Conservation (phyloP, 2,113 vertebrate species). For the Sander vitreus region DNA sequence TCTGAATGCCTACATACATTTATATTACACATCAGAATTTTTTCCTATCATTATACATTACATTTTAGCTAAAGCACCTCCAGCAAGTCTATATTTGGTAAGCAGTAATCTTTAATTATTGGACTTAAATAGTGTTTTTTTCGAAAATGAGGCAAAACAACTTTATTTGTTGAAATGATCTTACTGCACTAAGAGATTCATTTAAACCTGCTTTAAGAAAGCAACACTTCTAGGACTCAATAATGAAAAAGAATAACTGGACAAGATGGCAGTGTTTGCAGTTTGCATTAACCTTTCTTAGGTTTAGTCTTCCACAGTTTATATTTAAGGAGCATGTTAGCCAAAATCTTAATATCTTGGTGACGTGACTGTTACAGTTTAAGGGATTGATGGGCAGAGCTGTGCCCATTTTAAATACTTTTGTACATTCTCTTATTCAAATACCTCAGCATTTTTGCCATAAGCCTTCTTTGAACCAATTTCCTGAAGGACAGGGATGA, state of each 20-base stretch:
- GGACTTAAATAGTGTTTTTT: too few species aligned
- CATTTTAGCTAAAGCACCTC: background rate
- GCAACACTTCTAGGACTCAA: background rate
- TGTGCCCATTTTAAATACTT: slow-evolving; percentile 9
- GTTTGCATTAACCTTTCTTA: background rate
- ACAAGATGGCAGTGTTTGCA: background rate
- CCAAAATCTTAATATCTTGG: background rate
- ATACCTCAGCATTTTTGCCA: slow-evolving; percentile 19
- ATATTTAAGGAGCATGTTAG: background rate
- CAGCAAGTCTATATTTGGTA: background rate
- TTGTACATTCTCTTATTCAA: slow-evolving; percentile 29
- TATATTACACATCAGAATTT: too few species aligned
- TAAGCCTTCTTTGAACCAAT: slow-evolving; percentile 36
- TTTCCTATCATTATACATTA: background rate
- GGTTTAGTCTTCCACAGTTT: background rate
- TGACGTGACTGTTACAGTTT: background rate
- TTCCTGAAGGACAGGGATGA: slow-evolving; percentile 17
- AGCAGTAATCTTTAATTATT: background rate
- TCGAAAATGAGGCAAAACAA: too few species aligned
- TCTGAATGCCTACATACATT: background rate
- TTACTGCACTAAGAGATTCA: background rate
- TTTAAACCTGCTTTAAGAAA: background rate
- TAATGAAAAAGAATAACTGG: background rate
- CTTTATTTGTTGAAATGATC: too few species aligned
- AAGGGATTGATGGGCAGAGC: slow-evolving; percentile 30